Evolutionary conservation across 2,113 vertebrate species (phyloP).

Genomic region (Pomatostomus ruficeps): DNA sequence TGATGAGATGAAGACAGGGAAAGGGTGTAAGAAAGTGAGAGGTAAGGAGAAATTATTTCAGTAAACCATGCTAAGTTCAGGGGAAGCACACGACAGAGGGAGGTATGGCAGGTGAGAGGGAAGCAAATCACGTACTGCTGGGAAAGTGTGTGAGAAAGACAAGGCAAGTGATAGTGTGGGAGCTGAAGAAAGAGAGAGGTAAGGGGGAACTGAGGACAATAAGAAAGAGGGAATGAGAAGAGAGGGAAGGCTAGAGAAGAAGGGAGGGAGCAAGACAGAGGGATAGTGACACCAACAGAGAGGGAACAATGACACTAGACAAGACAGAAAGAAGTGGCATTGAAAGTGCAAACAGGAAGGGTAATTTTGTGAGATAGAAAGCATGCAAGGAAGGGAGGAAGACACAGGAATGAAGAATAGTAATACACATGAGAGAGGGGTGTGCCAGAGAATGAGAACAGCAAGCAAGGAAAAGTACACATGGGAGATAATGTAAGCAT

Average conservation of each 20-base stretch:
- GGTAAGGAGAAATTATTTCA: background rate
- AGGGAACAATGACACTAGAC: background rate
- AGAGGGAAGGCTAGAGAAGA: background rate
- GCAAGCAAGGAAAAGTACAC: background rate
- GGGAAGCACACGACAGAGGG: background rate
- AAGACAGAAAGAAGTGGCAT: background rate
- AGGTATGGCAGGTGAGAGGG: background rate
- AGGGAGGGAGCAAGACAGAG: background rate
- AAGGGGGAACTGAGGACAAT: background rate
- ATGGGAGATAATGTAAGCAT: background rate
- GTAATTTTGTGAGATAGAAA: background rate
- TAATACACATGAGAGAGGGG: fast-evolving
- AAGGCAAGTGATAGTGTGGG: background rate
- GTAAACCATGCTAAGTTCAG: background rate
- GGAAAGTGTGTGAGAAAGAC: background rate
- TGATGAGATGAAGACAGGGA: background rate
- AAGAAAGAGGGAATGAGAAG: background rate
- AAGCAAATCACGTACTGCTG: background rate
- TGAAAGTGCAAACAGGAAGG: background rate
- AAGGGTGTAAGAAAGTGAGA: background rate
- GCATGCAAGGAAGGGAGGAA: background rate
- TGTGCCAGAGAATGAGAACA: background rate
- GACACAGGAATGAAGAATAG: background rate
- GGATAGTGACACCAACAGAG: background rate
- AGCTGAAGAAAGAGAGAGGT: background rate